Percentiles rank a stretch among this genome's conserved stretches.
Evolutionary conservation across 2,888 invertebrate species (phyloP).

Genomic region (Linnaemya tessellans): DNA sequence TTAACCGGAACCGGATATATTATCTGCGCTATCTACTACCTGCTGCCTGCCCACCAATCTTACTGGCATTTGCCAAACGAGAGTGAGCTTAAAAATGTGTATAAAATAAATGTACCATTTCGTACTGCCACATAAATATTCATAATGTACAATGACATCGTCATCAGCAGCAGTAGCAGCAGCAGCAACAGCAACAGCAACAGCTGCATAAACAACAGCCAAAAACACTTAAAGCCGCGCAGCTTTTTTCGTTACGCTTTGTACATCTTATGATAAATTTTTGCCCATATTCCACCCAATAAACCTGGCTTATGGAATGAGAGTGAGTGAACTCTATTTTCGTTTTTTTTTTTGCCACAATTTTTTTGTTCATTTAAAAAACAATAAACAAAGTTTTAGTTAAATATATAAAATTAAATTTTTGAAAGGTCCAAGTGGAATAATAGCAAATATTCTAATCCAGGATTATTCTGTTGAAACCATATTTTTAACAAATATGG

Average conservation of each 20-base stretch:
- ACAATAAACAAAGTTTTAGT: background rate
- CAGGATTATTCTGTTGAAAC: too few species aligned
- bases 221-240: constrained; percentile 51
- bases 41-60: constrained; percentile 57
- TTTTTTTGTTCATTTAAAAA: background rate
- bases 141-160: constrained; percentile 44
- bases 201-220: constrained; percentile 41
- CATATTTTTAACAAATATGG: too few species aligned
- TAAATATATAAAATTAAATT: background rate
- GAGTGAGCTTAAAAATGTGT: constrained; percentile 40
- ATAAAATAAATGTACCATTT: constrained; percentile 67
- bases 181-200: constrained; percentile 13
- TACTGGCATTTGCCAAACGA: constrained; percentile 60
- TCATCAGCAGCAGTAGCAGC: constrained; percentile 25
- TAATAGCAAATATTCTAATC: too few species aligned
- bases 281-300: constrained; percentile 29
- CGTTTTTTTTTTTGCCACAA: background rate
- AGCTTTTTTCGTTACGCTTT: constrained; percentile 57
- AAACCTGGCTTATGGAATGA: constrained; percentile 4
- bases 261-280: constrained; percentile 30
- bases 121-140: constrained; percentile 44
- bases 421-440: too few species aligned
- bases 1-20: constrained; percentile 84
- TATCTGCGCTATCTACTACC: constrained; percentile 83
- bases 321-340: background rate